Base-by-base conservation (phyloP, 2,797 vertebrate genomes). In the Cynodonichthys magdalenae region DNA sequence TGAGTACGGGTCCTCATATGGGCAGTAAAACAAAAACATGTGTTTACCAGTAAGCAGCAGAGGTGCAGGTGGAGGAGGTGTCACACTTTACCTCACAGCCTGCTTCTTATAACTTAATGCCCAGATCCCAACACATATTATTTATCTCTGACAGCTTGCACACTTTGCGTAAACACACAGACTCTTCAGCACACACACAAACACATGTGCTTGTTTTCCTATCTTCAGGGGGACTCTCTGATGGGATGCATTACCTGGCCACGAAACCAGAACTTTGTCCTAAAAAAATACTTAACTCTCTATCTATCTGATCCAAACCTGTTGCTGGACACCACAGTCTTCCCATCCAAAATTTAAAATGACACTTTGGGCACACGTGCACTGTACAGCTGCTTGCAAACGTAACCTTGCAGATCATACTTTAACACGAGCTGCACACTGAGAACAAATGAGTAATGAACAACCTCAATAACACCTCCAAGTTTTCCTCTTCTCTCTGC, bases 401-500 rank as follows among this genome's bases (percentile, higher is more conserved):
- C 72, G 67, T 82, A 77, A 86, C 80, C 87, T 87, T 81, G 75
- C 50, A 60, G 31, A 52, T 18, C 55, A 58, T 49, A 53, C 15
- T 27, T 64, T 31, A 82, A 75, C 45, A 75, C 80, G 79, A 76
- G 77, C 75, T 7, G 27, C 19, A 50, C 49, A 56, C 27, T 70
- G 59, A 64, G 56, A 77, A 77, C 66, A 75, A 68, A 80, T 86
- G 85, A 92, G 89, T 90, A 91, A 92, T 92, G 89, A 93, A 92
- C 92, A 92, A 92, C 90, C 91, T 91, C 90, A 92, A 94, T 92
- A 92, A 92, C 92, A 93, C 92, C 92, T 93, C 91, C 87, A 92
- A 92, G 86, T 93, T 89, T 93, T 90, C 69, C 79, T 87, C 82
- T 80, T 89, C 84, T 90, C 86, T 92, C 81, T 89, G 87, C 86